Evolutionary conservation across 2,113 vertebrate genomes (phyloP).

Genomic region (Ginglymostoma cirratum): DNA sequence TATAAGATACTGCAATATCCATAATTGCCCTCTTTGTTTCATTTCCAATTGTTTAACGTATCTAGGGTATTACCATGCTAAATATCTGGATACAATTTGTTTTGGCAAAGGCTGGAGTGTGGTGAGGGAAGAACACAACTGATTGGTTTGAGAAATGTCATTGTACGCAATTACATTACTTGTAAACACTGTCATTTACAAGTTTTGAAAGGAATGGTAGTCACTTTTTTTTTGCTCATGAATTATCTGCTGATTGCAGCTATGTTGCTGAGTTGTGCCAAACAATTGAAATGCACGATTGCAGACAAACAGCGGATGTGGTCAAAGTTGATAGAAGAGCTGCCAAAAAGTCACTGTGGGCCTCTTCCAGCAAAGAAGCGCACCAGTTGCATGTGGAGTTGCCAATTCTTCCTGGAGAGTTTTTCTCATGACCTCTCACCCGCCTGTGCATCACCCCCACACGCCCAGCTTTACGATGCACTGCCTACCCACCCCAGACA

Average conservation of each 20-base stretch:
- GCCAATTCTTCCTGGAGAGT: neutral
- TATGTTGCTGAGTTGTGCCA: neutral
- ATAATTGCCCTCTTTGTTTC: neutral
- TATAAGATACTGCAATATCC: neutral
- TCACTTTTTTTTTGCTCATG: neutral
- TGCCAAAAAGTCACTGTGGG: neutral
- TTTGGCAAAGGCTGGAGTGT: neutral
- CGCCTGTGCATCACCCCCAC: neutral
- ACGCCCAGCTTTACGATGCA: neutral
- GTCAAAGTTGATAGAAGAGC: neutral
- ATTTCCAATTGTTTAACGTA: neutral
- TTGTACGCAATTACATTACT: neutral
- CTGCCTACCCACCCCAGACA: neutral
- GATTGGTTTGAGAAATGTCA: neutral
- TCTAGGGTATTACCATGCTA: neutral
- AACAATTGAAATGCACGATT: neutral
- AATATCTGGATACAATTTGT: constrained; percentile 9
- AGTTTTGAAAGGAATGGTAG: neutral
- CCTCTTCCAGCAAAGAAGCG: neutral
- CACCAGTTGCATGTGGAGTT: neutral
- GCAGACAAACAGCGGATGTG: neutral
- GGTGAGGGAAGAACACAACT: neutral
- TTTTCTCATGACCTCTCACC: neutral
- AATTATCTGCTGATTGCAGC: neutral
- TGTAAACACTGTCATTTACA: constrained; percentile 16